phyloP scores from a whole-genome alignment of 2,797 vertebrate genomes.

The Catharus ustulatus region DNA sequence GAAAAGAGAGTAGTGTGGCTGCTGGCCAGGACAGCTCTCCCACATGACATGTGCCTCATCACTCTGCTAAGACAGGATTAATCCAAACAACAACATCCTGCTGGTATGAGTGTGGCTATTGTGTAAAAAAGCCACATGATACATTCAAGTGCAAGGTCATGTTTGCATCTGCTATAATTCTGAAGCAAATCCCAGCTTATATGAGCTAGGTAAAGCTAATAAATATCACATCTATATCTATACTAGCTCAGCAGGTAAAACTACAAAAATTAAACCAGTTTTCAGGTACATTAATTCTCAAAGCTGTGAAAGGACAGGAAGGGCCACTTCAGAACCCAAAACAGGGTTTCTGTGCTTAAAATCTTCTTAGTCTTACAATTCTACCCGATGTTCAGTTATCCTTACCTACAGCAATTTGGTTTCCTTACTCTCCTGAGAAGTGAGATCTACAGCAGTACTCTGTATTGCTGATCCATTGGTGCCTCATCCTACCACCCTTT shows the following conservation, averaged over 20 bases:
- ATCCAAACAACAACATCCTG: not conserved
- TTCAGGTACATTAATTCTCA: not conserved
- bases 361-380: not conserved
- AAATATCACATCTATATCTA: not conserved
- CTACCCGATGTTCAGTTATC: too few species aligned
- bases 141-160: not conserved
- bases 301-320: not conserved
- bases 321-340: not conserved
- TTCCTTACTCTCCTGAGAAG: not conserved
- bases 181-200: not conserved
- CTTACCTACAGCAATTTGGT: not conserved
- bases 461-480: not conserved
- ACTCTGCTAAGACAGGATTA: not conserved
- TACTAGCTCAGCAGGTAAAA: not conserved
- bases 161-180: not conserved
- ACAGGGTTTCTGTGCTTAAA: not conserved
- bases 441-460: not conserved
- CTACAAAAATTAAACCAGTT: not conserved
- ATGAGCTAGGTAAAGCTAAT: not conserved
- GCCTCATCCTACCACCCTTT: not conserved
- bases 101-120: fast-evolving
- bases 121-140: not conserved
- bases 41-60: fast-evolving
- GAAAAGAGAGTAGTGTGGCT: not conserved
- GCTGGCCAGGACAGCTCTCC: not conserved